These are phyloP conservation scores for Clytia hemisphaerica DNA, from an alignment of 30 jellyfish, hydroid and myxozoan species.

Conservation along the genomic window DNA sequence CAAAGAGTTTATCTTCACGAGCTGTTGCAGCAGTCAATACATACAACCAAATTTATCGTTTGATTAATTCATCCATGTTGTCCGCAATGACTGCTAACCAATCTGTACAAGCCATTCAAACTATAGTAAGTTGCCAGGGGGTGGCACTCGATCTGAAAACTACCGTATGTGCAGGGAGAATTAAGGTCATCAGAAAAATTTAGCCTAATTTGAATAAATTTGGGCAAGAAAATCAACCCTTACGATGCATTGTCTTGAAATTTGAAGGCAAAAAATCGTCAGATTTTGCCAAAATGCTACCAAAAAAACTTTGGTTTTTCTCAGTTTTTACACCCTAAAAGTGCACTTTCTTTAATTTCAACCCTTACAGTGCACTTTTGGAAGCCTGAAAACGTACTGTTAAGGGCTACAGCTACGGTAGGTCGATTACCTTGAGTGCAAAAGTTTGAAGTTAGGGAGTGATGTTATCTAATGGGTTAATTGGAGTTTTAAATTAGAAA, in stretches of 20 bases:
- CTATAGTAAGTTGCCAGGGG: constrained; percentile 30
- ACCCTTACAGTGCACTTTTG: too few relatives aligned
- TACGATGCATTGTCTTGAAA: neutral
- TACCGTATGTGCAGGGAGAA: neutral
- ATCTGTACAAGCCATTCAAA: constrained; percentile 49
- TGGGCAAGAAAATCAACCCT: neutral
- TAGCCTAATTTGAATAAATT: neutral
- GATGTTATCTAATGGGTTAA: too few relatives aligned
- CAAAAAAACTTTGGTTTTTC: too few relatives aligned
- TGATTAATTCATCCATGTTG: constrained; percentile 58
- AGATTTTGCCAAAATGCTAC: too few relatives aligned
- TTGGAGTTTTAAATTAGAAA: too few relatives aligned
- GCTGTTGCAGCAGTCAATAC: constrained; percentile 90
- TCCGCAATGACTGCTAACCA: constrained; percentile 70
- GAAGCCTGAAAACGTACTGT: too few relatives aligned
- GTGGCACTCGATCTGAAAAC: neutral
- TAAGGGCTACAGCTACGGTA: too few relatives aligned
- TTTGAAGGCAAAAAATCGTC: neutral
- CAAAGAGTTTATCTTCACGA: constrained; percentile 59
- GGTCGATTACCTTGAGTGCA: too few relatives aligned
- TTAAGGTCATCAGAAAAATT: neutral
- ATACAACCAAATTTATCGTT: constrained; percentile 55
- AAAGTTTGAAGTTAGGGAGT: too few relatives aligned
- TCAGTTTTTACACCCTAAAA: too few relatives aligned
- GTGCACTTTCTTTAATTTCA: too few relatives aligned